Evolutionary conservation across 2,888 invertebrate species (phyloP).

Genomic region (Spialia ferax): DNA sequence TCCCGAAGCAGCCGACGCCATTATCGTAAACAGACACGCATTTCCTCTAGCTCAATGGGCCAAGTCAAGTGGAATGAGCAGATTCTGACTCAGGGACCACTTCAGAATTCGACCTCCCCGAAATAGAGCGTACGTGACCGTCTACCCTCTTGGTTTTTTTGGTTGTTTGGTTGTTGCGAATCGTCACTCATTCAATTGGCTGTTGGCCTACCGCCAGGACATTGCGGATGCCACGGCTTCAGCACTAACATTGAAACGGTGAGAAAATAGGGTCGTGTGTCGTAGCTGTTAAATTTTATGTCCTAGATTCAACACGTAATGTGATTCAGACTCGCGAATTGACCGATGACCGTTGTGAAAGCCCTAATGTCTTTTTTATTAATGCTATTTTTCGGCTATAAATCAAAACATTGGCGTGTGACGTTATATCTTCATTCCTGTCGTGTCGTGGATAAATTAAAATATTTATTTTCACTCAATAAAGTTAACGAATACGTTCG

Average conservation of each 20-base stretch:
- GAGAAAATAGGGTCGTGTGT: conserved; percentile 2
- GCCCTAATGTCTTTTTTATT: background rate
- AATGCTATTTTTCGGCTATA: background rate
- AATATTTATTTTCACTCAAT: background rate
- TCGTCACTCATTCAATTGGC: conserved; percentile 83
- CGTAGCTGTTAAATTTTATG: background rate
- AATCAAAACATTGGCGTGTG: background rate
- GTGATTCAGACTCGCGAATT: background rate
- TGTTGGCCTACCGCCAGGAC: conserved; percentile 81
- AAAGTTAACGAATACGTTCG: too few species aligned
- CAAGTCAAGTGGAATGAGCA: conserved; percentile 66
- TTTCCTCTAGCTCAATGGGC: conserved; percentile 76
- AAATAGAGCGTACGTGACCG: conserved; percentile 79
- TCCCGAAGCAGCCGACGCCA: conserved; percentile 48
- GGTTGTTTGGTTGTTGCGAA: conserved; percentile 59
- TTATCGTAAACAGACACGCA: conserved; percentile 69
- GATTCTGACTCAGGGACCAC: conserved; percentile 73
- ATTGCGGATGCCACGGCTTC: conserved; percentile 57
- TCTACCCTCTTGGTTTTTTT: conserved; percentile 70
- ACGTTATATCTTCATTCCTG: background rate
- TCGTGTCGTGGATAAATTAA: too few species aligned
- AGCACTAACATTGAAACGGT: conserved; percentile 59
- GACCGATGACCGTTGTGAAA: background rate
- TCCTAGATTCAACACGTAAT: background rate
- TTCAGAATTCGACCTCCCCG: conserved; percentile 75